Evolutionary conservation across 1,140 invertebrate species (phyloP).

Genomic region (Glomeris maerens): DNA sequence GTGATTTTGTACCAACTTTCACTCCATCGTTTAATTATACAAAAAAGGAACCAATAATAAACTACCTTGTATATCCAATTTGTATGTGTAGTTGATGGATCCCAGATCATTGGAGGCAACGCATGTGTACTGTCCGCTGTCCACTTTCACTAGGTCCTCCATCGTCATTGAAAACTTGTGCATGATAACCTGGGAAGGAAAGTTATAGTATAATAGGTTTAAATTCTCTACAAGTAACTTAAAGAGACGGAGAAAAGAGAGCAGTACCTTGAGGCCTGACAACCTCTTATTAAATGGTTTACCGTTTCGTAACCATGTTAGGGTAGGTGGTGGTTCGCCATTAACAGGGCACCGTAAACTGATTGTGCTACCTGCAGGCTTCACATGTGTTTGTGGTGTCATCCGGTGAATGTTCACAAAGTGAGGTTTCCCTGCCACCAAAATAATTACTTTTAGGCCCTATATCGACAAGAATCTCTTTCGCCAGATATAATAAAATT

Average conservation of each 20-base stretch:
- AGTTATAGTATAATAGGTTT: not conserved
- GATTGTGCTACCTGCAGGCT: not conserved
- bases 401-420: too few relatives aligned
- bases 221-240: not conserved
- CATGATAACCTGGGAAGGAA: slow-evolving; percentile 29
- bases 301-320: slow-evolving; percentile 33
- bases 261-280: not conserved
- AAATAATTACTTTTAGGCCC: too few relatives aligned
- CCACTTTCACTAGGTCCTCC: slow-evolving; percentile 54
- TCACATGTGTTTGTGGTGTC: too few relatives aligned
- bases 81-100: slow-evolving; percentile 57
- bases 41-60: slow-evolving; percentile 15
- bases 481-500: too few relatives aligned
- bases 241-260: not conserved
- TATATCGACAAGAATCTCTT: too few relatives aligned
- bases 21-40: not conserved
- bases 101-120: slow-evolving; percentile 59
- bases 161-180: slow-evolving; percentile 52
- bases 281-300: slow-evolving; percentile 2
- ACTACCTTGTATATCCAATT: slow-evolving; percentile 58
- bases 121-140: slow-evolving; percentile 74
- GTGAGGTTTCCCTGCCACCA: too few relatives aligned
- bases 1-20: slow-evolving; percentile 5
- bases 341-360: slow-evolving; percentile 40
- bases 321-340: slow-evolving; percentile 44